Percentiles rank a stretch among this genome's conserved stretches.
phyloP scores from a whole-genome alignment of 2,888 invertebrate species.

The Orthonychiurus folsomi region DNA sequence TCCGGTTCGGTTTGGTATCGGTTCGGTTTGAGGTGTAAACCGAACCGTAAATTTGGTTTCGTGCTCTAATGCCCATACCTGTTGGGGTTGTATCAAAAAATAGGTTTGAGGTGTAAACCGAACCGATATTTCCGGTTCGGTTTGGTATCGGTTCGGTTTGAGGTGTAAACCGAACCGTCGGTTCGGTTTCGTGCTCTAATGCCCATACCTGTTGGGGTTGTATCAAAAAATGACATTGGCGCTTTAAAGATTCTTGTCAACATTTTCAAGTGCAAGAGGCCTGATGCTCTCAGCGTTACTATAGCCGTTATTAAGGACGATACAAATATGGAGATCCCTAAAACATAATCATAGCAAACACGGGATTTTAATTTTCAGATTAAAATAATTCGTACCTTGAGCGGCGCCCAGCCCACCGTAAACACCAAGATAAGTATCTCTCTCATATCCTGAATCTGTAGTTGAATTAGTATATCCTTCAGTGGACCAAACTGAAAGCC shows the following conservation, averaged over 20 bases:
- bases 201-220: constrained; percentile 66
- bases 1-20: too few species aligned
- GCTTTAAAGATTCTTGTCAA: constrained; percentile 58
- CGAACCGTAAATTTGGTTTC: too few species aligned
- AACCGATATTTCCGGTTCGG: too few species aligned
- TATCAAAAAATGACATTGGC: constrained; percentile 67
- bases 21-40: too few species aligned
- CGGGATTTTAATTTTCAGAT: background rate
- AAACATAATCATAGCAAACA: constrained; percentile 6
- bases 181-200: too few species aligned
- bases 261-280: constrained; percentile 56
- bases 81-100: constrained; percentile 74
- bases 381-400: constrained; percentile 44
- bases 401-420: constrained; percentile 43
- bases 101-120: constrained; percentile 61
- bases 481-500: constrained; percentile 41
- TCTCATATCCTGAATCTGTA: constrained; percentile 26
- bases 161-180: too few species aligned
- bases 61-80: too few species aligned
- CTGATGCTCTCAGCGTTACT: constrained; percentile 52
- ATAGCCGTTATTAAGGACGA: constrained; percentile 46
- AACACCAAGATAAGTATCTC: constrained; percentile 43
- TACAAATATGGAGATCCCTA: constrained; percentile 10
- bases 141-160: too few species aligned
- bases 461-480: constrained; percentile 29